Conservation (phyloP, 2,888 invertebrate species). For the Aethes cnicana region DNA sequence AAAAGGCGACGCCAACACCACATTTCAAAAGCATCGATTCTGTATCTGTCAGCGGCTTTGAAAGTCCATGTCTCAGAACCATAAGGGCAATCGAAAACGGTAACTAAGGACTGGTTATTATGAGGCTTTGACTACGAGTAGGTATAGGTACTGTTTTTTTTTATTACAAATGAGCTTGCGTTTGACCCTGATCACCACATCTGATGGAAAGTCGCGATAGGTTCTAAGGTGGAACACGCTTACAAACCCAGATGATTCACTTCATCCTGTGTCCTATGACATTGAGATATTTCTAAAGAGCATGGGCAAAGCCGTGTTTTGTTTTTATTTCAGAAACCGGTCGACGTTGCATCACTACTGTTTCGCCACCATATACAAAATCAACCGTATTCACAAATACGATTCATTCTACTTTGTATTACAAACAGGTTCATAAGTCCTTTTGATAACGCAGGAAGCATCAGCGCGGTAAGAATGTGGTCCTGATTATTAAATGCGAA, state of each 20-base stretch:
- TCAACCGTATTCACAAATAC: not conserved
- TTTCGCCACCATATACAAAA: not conserved
- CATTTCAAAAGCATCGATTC: not conserved
- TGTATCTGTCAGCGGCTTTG: not conserved
- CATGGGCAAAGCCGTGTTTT: slow-evolving; percentile 15
- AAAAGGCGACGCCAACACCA: not conserved
- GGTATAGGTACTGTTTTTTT: too few species aligned
- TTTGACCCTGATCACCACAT: too few species aligned
- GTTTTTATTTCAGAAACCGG: slow-evolving; percentile 26
- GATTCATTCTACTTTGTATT: not conserved
- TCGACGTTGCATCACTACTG: slow-evolving; percentile 10
- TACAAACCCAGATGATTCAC: too few species aligned
- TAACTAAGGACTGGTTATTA: too few species aligned
- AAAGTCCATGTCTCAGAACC: not conserved
- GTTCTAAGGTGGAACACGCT: too few species aligned
- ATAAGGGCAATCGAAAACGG: not conserved
- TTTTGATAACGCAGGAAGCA: not conserved
- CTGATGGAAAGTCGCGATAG: too few species aligned
- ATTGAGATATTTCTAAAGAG: not conserved
- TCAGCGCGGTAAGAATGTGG: slow-evolving; percentile 34
- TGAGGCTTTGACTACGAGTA: too few species aligned
- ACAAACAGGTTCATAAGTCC: not conserved
- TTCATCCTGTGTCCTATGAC: too few species aligned
- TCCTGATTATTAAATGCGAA: slow-evolving; percentile 39
- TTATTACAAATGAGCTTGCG: too few species aligned